Evolutionary conservation across 2,888 invertebrate species (phyloP).

Genomic region (Cactoblastis cactorum): DNA sequence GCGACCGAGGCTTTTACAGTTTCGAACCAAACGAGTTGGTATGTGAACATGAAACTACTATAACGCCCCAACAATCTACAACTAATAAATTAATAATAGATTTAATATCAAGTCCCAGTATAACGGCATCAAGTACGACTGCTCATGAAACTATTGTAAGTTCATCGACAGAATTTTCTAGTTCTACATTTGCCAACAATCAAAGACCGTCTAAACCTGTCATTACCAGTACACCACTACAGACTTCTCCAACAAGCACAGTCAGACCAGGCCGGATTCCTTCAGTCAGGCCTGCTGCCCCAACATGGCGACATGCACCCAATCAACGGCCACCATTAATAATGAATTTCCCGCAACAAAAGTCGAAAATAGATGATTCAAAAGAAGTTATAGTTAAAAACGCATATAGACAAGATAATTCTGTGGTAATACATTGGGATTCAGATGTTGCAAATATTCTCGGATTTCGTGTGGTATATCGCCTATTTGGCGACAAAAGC

Average conservation of each 20-base stretch:
- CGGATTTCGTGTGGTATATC: constrained; percentile 93
- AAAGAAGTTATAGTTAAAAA: constrained; percentile 92
- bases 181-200: constrained; percentile 28
- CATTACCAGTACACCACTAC: too few relatives aligned
- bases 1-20: constrained; percentile 91
- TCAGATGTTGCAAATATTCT: constrained; percentile 91
- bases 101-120: constrained; percentile 35
- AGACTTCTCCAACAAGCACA: constrained; percentile 46
- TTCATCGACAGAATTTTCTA: constrained; percentile 23
- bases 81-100: constrained; percentile 25
- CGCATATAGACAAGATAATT: constrained; percentile 90
- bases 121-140: constrained; percentile 43
- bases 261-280: constrained; percentile 49
- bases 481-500: constrained; percentile 92
- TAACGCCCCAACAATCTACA: constrained; percentile 39
- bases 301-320: constrained; percentile 69
- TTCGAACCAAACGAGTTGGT: constrained; percentile 88
- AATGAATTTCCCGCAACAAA: constrained; percentile 83
- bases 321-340: constrained; percentile 85
- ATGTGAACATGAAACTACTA: constrained; percentile 72
- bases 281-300: constrained; percentile 60
- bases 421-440: constrained; percentile 95
- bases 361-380: constrained; percentile 81
- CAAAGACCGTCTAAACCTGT: constrained; percentile 41
- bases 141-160: constrained; percentile 31